Conservation (phyloP, 1,140 invertebrate genomes). For the Caenorhabditis tropicalis region DNA sequence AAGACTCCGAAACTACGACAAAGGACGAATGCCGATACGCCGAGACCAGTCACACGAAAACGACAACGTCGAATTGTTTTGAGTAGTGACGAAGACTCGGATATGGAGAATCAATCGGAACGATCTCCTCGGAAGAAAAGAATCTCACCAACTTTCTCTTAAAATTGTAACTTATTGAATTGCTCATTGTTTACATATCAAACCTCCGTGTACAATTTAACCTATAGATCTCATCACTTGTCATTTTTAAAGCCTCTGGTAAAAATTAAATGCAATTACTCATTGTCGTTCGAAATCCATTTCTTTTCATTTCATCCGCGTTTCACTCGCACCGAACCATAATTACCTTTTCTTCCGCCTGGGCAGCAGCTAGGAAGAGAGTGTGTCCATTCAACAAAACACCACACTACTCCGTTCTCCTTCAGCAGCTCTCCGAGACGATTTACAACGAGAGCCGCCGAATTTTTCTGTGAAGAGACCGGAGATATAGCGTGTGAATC, state of each 20-base stretch:
- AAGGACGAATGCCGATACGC: neutral
- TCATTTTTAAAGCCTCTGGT: neutral
- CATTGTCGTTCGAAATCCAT: neutral
- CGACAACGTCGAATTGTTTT: neutral
- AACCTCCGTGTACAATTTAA: neutral
- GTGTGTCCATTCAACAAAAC: neutral
- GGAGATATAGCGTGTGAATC: slow-evolving; percentile 4
- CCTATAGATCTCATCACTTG: neutral
- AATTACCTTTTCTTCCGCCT: slow-evolving; percentile 7
- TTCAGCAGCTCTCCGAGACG: neutral
- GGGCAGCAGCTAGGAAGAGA: too few relatives aligned
- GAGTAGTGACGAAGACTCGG: neutral
- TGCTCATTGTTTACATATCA: neutral
- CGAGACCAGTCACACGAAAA: neutral
- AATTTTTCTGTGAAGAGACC: neutral
- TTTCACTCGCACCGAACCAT: slow-evolving; percentile 10
- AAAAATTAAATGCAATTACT: too few relatives aligned
- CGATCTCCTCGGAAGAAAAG: neutral
- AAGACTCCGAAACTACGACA: neutral
- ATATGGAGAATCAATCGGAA: neutral
- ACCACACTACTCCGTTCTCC: neutral
- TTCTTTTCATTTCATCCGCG: too few relatives aligned
- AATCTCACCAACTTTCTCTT: neutral
- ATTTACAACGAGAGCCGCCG: slow-evolving; percentile 15
- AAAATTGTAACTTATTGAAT: neutral